Conservation (phyloP, 2,797 vertebrate species). For the Dromococcyx pavoninus region DNA sequence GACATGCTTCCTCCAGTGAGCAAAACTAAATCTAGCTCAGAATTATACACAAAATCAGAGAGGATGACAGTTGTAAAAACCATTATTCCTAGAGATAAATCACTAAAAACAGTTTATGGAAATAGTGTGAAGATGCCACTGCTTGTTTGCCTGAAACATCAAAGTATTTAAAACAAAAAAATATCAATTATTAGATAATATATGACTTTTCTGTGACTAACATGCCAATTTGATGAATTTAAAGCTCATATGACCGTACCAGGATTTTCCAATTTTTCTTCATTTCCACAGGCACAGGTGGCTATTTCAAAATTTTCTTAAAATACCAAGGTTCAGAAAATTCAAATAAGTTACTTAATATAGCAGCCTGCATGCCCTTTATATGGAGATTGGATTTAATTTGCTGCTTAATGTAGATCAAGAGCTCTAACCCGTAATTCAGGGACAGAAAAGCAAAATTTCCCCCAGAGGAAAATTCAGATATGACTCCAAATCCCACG, state of each 20-base stretch:
- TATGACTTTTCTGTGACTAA: neutral
- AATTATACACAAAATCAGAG: neutral
- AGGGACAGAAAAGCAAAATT: neutral
- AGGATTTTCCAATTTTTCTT: neutral
- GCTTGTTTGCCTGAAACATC: neutral
- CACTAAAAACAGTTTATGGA: neutral
- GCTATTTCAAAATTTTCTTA: neutral
- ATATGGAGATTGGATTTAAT: neutral
- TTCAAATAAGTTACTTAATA: neutral
- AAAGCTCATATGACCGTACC: fast-evolving
- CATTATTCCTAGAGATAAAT: neutral
- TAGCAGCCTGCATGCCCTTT: neutral
- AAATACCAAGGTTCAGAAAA: neutral
- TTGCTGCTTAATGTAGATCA: neutral
- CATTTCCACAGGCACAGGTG: neutral
- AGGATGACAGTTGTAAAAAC: neutral
- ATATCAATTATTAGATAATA: neutral
- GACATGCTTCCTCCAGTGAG: neutral
- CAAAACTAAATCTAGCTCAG: neutral
- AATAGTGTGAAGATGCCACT: neutral
- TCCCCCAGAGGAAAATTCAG: neutral
- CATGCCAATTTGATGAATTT: neutral
- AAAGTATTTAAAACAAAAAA: neutral
- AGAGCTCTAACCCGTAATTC: neutral
- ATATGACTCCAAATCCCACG: neutral